Conservation (phyloP, 2,797 vertebrate species). For the Craterocephalus amniculus region DNA sequence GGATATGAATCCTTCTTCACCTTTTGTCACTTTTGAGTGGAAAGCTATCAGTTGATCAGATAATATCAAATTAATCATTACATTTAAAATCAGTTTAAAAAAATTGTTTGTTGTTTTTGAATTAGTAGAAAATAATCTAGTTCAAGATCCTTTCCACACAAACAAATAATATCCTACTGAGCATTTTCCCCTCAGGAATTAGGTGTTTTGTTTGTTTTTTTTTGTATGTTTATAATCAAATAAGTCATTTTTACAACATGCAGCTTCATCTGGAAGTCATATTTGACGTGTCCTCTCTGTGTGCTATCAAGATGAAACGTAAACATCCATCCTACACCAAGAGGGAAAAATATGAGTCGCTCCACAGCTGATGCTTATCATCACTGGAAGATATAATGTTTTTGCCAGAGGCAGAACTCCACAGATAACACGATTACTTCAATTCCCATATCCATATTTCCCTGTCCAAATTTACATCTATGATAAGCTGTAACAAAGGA, state of each 20-base stretch:
- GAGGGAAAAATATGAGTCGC: conserved; percentile 34
- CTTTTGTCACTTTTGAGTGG: conserved; percentile 45
- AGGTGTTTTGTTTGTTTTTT: neutral
- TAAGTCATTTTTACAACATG: conserved; percentile 29
- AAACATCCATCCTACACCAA: conserved; percentile 37
- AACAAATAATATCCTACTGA: conserved; percentile 2
- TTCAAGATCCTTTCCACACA: neutral
- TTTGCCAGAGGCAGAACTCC: conserved; percentile 51
- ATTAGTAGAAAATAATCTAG: neutral
- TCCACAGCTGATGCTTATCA: conserved; percentile 69
- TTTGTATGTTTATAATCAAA: conserved; percentile 7
- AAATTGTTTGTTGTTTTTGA: conserved; percentile 15
- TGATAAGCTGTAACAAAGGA: conserved; percentile 20
- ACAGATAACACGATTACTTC: conserved; percentile 54
- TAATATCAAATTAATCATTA: conserved; percentile 32
- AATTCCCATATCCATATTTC: conserved; percentile 42
- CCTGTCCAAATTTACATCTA: conserved; percentile 24
- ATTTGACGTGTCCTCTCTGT: conserved; percentile 51
- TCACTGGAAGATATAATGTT: conserved; percentile 35
- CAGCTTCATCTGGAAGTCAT: conserved; percentile 57
- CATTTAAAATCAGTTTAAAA: conserved; percentile 29
- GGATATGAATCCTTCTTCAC: conserved; percentile 54
- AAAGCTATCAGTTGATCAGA: conserved; percentile 45
- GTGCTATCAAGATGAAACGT: conserved; percentile 61
- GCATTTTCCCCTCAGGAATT: conserved; percentile 7